Evolutionary conservation across 2,888 invertebrate genomes (phyloP).

Genomic region (Lepidochitona cinerea): DNA sequence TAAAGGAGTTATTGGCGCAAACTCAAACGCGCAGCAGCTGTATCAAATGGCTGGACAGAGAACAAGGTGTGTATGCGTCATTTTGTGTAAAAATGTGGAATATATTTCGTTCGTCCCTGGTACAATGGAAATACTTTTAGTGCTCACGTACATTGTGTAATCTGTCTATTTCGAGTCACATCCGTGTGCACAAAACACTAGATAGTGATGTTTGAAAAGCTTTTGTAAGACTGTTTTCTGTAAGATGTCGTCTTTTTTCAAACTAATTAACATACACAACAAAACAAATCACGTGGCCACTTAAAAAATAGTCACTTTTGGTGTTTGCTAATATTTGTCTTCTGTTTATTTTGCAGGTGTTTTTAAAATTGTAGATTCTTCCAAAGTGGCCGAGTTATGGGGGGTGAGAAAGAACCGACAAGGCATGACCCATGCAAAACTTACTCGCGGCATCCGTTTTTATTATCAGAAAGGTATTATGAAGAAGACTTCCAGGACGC

Average conservation of each 20-base stretch:
- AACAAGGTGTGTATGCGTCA: conserved; percentile 81
- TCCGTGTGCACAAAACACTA: no score
- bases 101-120: no score
- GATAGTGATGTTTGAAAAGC: no score
- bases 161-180: no score
- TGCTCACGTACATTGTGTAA: no score
- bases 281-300: no score
- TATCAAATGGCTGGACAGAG: conserved; percentile 97
- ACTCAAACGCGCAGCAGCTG: conserved; percentile 92
- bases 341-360: conserved; percentile 72
- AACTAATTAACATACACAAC: no score
- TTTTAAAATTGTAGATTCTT: conserved; percentile 99
- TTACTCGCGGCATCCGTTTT: conserved; percentile 96
- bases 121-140: no score
- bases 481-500: conserved; percentile 97
- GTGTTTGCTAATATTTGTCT: not conserved
- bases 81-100: no score
- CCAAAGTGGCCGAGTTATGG: conserved; percentile 97
- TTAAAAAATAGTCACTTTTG: no score
- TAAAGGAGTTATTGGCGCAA: conserved; percentile 92
- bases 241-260: no score
- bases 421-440: conserved; percentile 99
- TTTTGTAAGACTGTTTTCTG: no score
- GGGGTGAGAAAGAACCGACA: conserved; percentile 98
- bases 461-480: conserved; percentile 95